These are phyloP conservation scores for Turdus rufiventris DNA, from an alignment of 2,113 vertebrate species.

Conservation along the genomic window DNA sequence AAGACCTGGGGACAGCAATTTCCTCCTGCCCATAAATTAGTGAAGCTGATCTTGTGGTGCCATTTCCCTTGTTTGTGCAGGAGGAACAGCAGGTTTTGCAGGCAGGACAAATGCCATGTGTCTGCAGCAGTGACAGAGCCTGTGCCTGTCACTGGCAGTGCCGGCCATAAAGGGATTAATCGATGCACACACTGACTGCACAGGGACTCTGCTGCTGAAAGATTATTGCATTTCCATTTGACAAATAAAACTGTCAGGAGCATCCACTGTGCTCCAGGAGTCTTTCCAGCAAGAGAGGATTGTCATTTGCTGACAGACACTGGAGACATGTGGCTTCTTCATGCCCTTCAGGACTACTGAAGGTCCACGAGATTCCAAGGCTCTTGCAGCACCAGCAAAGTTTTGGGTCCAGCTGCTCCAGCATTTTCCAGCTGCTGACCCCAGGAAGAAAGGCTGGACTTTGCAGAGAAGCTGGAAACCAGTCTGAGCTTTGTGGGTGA, in stretches of 20 bases:
- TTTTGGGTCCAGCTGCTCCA: not conserved
- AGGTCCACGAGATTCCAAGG: not conserved
- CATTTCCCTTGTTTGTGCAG: conserved; percentile 23
- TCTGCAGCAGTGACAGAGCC: not conserved
- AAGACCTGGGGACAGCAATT: not conserved
- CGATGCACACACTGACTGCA: not conserved
- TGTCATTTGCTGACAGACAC: not conserved
- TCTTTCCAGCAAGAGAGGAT: not conserved
- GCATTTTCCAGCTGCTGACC: not conserved
- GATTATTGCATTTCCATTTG: conserved; percentile 28
- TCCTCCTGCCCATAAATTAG: not conserved
- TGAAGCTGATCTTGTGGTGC: not conserved
- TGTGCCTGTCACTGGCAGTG: not conserved
- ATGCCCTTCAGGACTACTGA: not conserved
- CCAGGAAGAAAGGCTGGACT: not conserved
- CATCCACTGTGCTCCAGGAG: not conserved
- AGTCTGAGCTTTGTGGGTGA: not conserved
- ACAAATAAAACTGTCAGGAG: conserved; percentile 35
- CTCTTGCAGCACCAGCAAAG: not conserved
- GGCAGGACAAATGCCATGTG: not conserved
- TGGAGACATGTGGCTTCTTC: not conserved
- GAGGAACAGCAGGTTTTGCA: not conserved
- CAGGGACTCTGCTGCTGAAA: not conserved
- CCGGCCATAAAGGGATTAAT: not conserved
- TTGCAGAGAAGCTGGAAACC: not conserved